Evolutionary conservation across 2,113 vertebrate species (phyloP), one percentile per base, ranked within the genome.

Genomic region (Atrichornis clamosus): DNA sequence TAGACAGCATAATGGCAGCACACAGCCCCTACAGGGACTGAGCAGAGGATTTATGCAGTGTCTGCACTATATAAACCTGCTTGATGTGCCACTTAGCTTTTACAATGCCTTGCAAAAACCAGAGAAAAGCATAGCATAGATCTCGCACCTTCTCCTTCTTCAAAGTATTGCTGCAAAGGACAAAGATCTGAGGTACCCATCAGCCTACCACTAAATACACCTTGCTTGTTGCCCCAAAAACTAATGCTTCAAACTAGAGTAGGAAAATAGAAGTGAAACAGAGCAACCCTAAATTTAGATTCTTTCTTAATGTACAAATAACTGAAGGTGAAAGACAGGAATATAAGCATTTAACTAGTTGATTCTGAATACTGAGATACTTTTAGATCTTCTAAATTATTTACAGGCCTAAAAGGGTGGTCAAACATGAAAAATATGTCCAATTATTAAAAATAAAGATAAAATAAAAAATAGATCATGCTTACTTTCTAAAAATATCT

Each of bases 381-480:
- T 93, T 93, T 96, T 92, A 96, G 93, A 90, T 72, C 95, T 95
- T 89, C 74, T 97, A 67, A 97, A 97, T 96, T 97, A 97, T 96
- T 97, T 93, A 97, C 56, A 78, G 59, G 86, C 39, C 77, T 95
- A 96, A 97, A 95, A 96, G 87, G 82, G 56, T 88, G 76, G 90
- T 95, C 93, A 90, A 90, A 86, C 87, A 95, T 96, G 75, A 91
- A 95, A 95, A 96, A 96, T 93, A 90, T 17, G 50, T 55, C 76
- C 94, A 92, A 77, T 93, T 95, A 93, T 92, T 90, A 95, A 81
- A 89, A 95, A 95, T 80, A 95, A 95, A 95, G 90, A 90, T 88
- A 88, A 93, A 94, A 95, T 79, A 94, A 92, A 94, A 95, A 90
- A 90, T 75, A 93, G 75, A 92, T 63, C 68, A 77, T 93, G 56